Percentiles rank a stretch among this genome's conserved stretches.
Evolutionary conservation across 2,113 vertebrate species (phyloP).

Genomic region (Oryzias celebensis): DNA sequence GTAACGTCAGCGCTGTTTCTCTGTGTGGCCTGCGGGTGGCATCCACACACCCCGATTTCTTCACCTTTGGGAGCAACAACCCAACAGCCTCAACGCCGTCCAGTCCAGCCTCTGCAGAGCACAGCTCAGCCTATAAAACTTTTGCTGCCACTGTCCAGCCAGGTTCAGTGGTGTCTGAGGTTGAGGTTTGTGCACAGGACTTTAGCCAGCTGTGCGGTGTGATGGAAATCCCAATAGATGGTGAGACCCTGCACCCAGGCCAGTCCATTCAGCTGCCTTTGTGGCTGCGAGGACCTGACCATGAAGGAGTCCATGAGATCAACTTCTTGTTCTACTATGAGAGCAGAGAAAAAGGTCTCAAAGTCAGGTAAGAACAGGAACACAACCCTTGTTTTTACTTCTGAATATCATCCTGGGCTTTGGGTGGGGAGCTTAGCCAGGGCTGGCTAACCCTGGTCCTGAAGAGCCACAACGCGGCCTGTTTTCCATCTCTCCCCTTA

Average conservation of each 20-base stretch:
- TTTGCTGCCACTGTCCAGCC: slow-evolving; percentile 74
- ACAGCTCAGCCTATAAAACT: slow-evolving; percentile 94
- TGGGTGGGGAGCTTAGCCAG: too few relatives aligned
- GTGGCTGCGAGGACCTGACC: slow-evolving; percentile 95
- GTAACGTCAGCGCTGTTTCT: slow-evolving; percentile 89
- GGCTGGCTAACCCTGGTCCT: too few relatives aligned
- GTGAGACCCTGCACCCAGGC: slow-evolving; percentile 84
- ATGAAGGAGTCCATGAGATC: slow-evolving; percentile 98
- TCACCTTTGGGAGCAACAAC: slow-evolving; percentile 89
- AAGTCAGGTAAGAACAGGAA: slow-evolving; percentile 76
- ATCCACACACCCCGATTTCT: slow-evolving; percentile 93
- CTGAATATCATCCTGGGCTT: too few relatives aligned
- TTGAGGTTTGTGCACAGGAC: slow-evolving; percentile 81
- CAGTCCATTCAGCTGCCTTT: slow-evolving; percentile 91
- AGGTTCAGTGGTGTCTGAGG: slow-evolving; percentile 58
- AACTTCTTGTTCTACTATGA: slow-evolving; percentile 98
- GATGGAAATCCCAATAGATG: slow-evolving; percentile 85
- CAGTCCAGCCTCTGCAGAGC: slow-evolving; percentile 86
- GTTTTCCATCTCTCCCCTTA: too few relatives aligned
- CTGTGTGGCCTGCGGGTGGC: slow-evolving; percentile 88
- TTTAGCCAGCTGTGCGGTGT: slow-evolving; percentile 81
- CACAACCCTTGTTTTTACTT: neutral
- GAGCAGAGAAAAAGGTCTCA: slow-evolving; percentile 84
- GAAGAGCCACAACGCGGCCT: too few relatives aligned
- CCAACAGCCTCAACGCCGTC: slow-evolving; percentile 80